These are phyloP conservation scores for Mesorhabditis belari DNA, from an alignment of 2,888 invertebrate species.

Conservation along the genomic window DNA sequence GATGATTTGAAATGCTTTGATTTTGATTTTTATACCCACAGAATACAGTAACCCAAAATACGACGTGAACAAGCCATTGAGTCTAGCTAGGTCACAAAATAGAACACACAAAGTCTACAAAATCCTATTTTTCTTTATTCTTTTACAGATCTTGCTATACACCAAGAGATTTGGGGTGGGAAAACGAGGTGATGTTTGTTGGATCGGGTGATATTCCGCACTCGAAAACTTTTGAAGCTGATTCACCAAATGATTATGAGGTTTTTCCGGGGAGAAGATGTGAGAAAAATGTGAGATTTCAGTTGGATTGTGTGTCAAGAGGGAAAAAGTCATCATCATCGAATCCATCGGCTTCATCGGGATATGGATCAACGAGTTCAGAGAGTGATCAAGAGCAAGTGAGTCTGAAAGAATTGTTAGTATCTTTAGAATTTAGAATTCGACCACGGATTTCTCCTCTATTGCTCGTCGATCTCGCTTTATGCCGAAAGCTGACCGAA, in stretches of 20 bases:
- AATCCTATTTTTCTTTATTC: too few species aligned
- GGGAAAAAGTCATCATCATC: background rate
- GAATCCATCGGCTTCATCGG: constrained; percentile 24
- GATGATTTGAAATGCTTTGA: too few species aligned
- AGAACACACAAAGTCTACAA: too few species aligned
- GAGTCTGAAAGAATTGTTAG: background rate
- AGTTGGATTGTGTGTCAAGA: background rate
- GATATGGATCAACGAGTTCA: constrained; percentile 21
- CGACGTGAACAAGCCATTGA: too few species aligned
- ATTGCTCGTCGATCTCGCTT: background rate
- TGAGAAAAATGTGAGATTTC: background rate
- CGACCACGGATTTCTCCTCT: background rate
- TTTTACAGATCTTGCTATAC: background rate
- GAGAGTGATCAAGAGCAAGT: constrained; percentile 23
- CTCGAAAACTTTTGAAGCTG: background rate
- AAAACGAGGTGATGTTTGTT: background rate
- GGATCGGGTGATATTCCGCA: background rate
- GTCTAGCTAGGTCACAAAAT: too few species aligned
- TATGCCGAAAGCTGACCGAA: background rate
- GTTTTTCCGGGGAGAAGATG: too few species aligned
- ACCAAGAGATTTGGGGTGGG: background rate
- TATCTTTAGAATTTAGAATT: background rate
- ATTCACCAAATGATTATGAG: background rate
- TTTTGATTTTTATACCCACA: too few species aligned
- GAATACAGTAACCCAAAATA: too few species aligned